phyloP scores from a whole-genome alignment of 2,888 invertebrate species.

The Linnaemya tessellans region DNA sequence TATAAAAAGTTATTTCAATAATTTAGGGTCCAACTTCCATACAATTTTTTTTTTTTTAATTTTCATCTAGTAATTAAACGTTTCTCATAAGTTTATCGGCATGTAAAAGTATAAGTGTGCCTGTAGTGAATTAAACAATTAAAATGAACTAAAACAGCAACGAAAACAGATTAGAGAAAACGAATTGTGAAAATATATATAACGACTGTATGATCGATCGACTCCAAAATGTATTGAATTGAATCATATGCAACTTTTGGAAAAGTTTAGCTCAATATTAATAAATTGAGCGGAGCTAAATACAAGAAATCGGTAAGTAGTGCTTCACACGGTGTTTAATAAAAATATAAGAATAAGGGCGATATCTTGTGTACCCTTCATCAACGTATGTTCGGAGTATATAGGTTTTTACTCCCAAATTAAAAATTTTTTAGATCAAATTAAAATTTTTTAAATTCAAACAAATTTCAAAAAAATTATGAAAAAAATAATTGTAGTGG shows the following conservation, averaged over 20 bases:
- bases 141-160: slow-evolving; percentile 2
- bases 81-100: slow-evolving; percentile 15
- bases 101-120: background rate
- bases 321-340: background rate
- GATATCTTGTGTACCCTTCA: no score
- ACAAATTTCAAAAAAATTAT: no score
- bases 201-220: slow-evolving; percentile 24
- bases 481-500: no score
- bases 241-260: background rate
- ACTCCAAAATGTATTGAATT: slow-evolving; percentile 7
- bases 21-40: slow-evolving; percentile 35
- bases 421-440: no score
- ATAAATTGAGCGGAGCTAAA: background rate
- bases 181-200: background rate
- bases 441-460: no score
- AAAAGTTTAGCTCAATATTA: background rate
- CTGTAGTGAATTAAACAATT: slow-evolving; percentile 11
- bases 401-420: no score
- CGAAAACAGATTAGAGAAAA: background rate
- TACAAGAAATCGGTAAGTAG: slow-evolving; percentile 33
- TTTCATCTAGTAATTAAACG: slow-evolving; percentile 20
- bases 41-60: slow-evolving; percentile 1
- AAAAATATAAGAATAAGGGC: no score
- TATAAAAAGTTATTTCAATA: slow-evolving; percentile 3
- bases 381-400: no score